Base-by-base conservation (phyloP, 2,888 invertebrate species). In the Auanema freiburgensis region DNA sequence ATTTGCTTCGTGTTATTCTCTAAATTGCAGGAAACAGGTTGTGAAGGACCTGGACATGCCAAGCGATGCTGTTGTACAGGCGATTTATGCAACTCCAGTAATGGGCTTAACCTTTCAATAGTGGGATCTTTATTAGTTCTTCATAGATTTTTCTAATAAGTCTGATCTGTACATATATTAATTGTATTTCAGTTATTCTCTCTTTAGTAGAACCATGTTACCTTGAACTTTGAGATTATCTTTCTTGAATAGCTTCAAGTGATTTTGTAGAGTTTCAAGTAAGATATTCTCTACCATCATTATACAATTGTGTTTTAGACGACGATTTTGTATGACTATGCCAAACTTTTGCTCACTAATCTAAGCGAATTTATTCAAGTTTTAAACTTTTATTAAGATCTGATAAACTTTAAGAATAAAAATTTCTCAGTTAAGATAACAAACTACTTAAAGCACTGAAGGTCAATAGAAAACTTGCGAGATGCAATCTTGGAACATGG, bases 51-150 rank as follows among this genome's bases (percentile, higher is more conserved):
- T 0, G 64, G 63, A 21, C 63, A 69, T 63, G 72, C 71, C 53
- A 70, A 69, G 46, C 53, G 58, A 14, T 76, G 76, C 57, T 76
- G 76, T 54, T 76, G 76, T 58, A 61, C 61, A 24, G 72, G 68
- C 49, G 68, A 74, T 59, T 53, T 72, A 24, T 76, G 76, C 67
- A 76, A 76, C 42, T 71, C 71, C 46, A 66, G 68, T 62, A 68
- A 71, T 62, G 66, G 66, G 66, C 59, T 69, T 61, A 64, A 57
- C 41, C 54, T 61, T 18, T 33, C 59, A 12, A 25, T 60, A 4
- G 69, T 66, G 12, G 69, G 69, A 33, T 66, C 64, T 61, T 57
- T 68, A 46, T 65, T 68, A 55, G 63, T 68, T 54, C 57, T 33
- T 33, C 8, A 33, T 8, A 33, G 33, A 33, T 33, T 33, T 33